Conservation (phyloP, 1,140 invertebrate species). For the Caerostris darwini region DNA sequence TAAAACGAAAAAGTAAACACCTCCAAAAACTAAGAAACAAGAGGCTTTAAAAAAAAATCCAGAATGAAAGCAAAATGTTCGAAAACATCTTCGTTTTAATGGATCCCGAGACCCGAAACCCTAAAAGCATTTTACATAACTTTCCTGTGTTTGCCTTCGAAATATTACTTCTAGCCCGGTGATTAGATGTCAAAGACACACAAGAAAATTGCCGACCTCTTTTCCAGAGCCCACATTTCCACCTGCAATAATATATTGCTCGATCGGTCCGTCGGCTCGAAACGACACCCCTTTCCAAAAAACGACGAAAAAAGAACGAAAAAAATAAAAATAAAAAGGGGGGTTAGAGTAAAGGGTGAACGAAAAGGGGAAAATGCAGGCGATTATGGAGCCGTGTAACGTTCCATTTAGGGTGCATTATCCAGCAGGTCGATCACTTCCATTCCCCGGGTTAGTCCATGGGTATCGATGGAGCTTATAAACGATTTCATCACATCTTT, state of each 20-base stretch:
- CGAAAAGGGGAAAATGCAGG: conserved; percentile 41
- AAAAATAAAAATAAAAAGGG: no score
- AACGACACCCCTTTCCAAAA: neutral
- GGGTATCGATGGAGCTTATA: conserved; percentile 32
- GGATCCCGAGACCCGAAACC: neutral
- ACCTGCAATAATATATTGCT: conserved; percentile 46
- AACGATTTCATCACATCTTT: conserved; percentile 64
- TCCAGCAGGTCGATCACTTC: conserved; percentile 69
- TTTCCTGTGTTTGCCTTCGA: conserved; percentile 22
- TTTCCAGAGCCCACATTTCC: neutral
- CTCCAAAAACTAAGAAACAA: neutral
- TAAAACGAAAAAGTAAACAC: neutral
- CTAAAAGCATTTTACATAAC: conserved; percentile 54
- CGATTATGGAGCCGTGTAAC: conserved; percentile 64
- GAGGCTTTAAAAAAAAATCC: neutral
- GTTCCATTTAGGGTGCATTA: conserved; percentile 72
- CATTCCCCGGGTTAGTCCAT: conserved; percentile 53
- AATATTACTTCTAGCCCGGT: conserved; percentile 60
- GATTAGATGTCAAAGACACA: conserved; percentile 61
- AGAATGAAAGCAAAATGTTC: neutral
- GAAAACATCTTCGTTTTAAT: conserved; percentile 37
- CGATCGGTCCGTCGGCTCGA: neutral
- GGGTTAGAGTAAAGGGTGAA: neutral
- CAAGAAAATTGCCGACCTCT: conserved; percentile 41
- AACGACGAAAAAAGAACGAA: neutral